Base-by-base conservation (phyloP, 2,113 vertebrate species). In the Trachemys scripta region DNA sequence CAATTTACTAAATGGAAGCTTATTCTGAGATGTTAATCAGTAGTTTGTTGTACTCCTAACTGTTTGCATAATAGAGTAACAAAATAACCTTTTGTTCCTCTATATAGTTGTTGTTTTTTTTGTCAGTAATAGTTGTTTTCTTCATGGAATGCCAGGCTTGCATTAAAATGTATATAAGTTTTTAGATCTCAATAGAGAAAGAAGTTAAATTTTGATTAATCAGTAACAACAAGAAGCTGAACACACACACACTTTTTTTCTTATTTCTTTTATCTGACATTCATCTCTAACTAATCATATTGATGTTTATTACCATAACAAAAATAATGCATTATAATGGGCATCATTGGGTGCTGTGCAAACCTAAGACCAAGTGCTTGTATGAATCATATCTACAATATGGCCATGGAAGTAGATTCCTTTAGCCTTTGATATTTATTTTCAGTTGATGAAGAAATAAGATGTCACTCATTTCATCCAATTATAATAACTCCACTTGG, bases 361-460 rank as follows among this genome's bases (percentile, higher is more conserved):
- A 79, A 29, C 84, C 51, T 85, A 76, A 85, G 75, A 72, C 27
- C 45, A 90, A 69, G 53, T 72, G 45, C 25, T 65, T 82, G 47
- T 69, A 76, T 53, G 38, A 42, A 9, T 90, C 42, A 25, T 91
- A 38, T 10, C 57, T 89, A 54, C 31, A 62, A 83, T 59, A 80
- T 72, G 84, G 57, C 42, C 0, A 0, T 84, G 38, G 35, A 80
- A 96, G 59, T 45, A 82, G 75, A 82, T 81, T 88, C 72, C 89
- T 93, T n/a, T 56, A 80, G 47, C 8, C 35, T 62, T 89, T 93
- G 72, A 87, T 45, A 53, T 86, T 90, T 86, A n/a, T 93, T 96
- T 92, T 89, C 56, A 53, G 85, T 82, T 29, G n/a, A 72, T 65
- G 4, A 62, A 14, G 45, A 51, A 9, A 38, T 91, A 72, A 69